Evolutionary conservation across 2,113 vertebrate genomes (phyloP).

Genomic region (Perca fluviatilis): DNA sequence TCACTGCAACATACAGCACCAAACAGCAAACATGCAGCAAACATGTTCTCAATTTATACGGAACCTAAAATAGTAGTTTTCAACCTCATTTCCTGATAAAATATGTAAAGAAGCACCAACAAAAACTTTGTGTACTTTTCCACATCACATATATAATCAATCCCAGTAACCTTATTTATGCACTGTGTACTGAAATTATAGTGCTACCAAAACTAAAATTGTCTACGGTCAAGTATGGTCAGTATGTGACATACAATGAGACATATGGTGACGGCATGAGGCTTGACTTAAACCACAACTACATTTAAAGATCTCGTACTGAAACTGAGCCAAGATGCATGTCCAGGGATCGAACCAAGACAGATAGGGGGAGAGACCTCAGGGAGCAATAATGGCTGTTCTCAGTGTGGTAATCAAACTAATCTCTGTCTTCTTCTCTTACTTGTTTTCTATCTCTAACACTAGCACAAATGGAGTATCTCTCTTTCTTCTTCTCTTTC

Average conservation of each 20-base stretch:
- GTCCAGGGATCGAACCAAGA: constrained; percentile 65
- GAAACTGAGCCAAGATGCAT: constrained; percentile 58
- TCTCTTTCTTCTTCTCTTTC: constrained; percentile 21
- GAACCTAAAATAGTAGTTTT: not conserved
- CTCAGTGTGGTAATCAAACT: constrained; percentile 71
- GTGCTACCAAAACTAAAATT: constrained; percentile 6
- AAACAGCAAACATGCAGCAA: not conserved
- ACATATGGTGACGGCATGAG: not conserved
- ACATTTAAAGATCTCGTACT: constrained; percentile 55
- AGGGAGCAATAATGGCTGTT: constrained; percentile 70
- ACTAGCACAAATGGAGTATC: constrained; percentile 8
- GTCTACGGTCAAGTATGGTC: constrained; percentile 30
- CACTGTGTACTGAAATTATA: not conserved
- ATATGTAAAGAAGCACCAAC: not conserved
- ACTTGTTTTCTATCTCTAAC: constrained; percentile 53
- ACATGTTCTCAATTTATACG: not conserved
- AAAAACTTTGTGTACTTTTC: not conserved
- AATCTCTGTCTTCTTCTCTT: constrained; percentile 68
- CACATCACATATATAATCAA: not conserved
- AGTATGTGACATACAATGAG: not conserved
- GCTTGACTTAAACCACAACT: constrained; percentile 15
- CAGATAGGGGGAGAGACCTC: constrained; percentile 58
- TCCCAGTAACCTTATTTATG: not conserved
- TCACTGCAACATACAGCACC: not conserved
- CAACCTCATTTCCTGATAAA: not conserved